These are phyloP conservation scores for Drosophila mettleri DNA, from an alignment of 2,888 invertebrate genomes.

Conservation along the genomic window DNA sequence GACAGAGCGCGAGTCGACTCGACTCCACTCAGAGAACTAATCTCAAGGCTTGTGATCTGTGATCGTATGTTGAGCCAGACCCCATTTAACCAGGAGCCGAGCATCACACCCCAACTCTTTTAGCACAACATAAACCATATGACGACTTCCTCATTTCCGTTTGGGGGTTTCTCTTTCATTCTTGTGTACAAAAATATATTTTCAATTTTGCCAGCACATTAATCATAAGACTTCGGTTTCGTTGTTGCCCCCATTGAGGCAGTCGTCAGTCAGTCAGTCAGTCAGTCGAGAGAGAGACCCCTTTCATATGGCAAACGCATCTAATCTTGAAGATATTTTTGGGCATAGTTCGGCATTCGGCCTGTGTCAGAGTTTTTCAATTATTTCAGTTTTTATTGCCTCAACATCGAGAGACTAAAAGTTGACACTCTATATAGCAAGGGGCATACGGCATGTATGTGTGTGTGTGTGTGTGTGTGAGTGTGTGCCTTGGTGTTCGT, in stretches of 20 bases:
- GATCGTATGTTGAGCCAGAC: conserved; percentile 63
- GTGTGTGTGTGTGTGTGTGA: conserved; percentile 18
- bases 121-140: conserved; percentile 74
- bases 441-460: conserved; percentile 29
- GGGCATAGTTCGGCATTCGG: conserved; percentile 52
- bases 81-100: conserved; percentile 27
- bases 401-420: conserved; percentile 72
- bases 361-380: conserved; percentile 61
- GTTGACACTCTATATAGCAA: conserved; percentile 68
- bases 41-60: conserved; percentile 61
- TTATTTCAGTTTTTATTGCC: conserved; percentile 76
- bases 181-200: conserved; percentile 49
- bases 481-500: conserved; percentile 47
- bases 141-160: conserved; percentile 77
- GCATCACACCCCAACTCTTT: conserved; percentile 70
- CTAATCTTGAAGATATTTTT: conserved; percentile 76
- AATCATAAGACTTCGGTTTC: conserved; percentile 65
- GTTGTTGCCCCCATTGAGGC: conserved; percentile 58
- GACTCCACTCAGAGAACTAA: conserved; percentile 57
- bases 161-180: conserved; percentile 28
- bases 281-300: conserved; percentile 54
- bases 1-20: not conserved
- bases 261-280: conserved; percentile 36
- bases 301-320: conserved; percentile 60
- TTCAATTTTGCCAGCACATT: conserved; percentile 79